Base-by-base conservation (phyloP, 2,113 vertebrate species). In the Gavialis gangeticus region DNA sequence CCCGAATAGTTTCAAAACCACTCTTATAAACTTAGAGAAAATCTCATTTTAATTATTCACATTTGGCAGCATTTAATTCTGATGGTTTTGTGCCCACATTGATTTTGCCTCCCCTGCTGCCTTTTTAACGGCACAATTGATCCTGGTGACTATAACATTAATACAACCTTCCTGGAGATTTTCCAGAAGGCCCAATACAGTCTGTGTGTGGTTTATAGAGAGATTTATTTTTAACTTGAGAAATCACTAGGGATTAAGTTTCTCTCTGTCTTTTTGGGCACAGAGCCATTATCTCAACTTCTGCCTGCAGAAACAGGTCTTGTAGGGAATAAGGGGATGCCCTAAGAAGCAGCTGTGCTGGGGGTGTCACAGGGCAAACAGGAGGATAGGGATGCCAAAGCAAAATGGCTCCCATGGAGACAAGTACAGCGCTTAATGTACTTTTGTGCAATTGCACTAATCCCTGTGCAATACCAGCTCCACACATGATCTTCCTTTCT, bases 101-200 rank as follows among this genome's bases (percentile, higher is more conserved):
- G 78, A 67, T 93, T 93, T 94, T 93, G 75, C 79, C 67, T 87
- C 83, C 60, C 67, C 11, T 84, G 56, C 10, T 57, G 46, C 55
- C 59, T 86, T 96, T 87, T 91, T 82, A 91, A 88, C 57, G 90
- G n/a, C 6, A 79, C 82, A 87, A 84, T 87, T 94, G 75, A 64
- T 64, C 95, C 27, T 75, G 83, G 80, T 9, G 30, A 58, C 69
- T 92, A 77, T 59, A 21, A 27, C 11, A 25, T 59, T 75, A 91
- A 87, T 84, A 87, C 85, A 94, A 59, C 18, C 64, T 86, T 89
- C 79, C 28, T 78, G 78, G 81, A 89, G 59, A 62, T 88, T 89
- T 95, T 63, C 87, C 66, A 92, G 76, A 76, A 69, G n/a, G 81
- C 16, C 75, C 24, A 58, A 71, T 69, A 34, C 27, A 84, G 85